Evolutionary conservation across 2,888 invertebrate species (phyloP).

Genomic region (Tetropium fuscum): DNA sequence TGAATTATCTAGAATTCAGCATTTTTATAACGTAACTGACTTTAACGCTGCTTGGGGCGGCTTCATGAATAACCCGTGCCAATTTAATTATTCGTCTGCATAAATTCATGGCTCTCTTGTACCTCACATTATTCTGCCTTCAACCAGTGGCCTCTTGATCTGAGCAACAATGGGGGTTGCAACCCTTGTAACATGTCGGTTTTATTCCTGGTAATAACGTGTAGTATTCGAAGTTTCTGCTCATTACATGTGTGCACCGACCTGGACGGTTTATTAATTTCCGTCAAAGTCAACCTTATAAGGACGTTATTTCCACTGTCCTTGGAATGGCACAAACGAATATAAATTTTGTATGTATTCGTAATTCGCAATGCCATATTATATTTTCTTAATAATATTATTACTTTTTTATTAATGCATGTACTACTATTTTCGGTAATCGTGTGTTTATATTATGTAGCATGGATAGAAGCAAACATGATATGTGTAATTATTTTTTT

Average conservation of each 20-base stretch:
- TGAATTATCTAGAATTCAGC: too few species aligned
- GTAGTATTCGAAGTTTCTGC: slow-evolving; percentile 20
- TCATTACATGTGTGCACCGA: slow-evolving; percentile 7
- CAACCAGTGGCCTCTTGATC: slow-evolving; percentile 41
- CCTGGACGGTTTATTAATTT: slow-evolving; percentile 9
- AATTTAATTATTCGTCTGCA: slow-evolving; percentile 38
- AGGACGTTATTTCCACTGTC: too few species aligned
- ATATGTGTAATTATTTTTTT: too few species aligned
- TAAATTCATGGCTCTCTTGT: slow-evolving; percentile 37
- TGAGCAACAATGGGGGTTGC: slow-evolving; percentile 34
- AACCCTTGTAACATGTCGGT: slow-evolving; percentile 24
- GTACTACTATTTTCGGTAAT: too few species aligned
- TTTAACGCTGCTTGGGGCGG: slow-evolving; percentile 2
- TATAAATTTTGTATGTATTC: too few species aligned
- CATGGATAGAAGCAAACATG: too few species aligned
- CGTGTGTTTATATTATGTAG: too few species aligned
- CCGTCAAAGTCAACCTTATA: neutral
- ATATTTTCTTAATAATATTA: too few species aligned
- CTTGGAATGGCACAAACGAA: too few species aligned
- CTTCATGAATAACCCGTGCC: slow-evolving; percentile 28
- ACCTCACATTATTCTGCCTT: slow-evolving; percentile 27
- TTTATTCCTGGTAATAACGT: slow-evolving; percentile 19
- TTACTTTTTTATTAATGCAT: too few species aligned
- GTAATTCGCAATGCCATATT: too few species aligned
- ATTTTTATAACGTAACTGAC: too few species aligned